Evolutionary conservation across 1,140 invertebrate species (phyloP).

Genomic region (Parapsyche elsis): DNA sequence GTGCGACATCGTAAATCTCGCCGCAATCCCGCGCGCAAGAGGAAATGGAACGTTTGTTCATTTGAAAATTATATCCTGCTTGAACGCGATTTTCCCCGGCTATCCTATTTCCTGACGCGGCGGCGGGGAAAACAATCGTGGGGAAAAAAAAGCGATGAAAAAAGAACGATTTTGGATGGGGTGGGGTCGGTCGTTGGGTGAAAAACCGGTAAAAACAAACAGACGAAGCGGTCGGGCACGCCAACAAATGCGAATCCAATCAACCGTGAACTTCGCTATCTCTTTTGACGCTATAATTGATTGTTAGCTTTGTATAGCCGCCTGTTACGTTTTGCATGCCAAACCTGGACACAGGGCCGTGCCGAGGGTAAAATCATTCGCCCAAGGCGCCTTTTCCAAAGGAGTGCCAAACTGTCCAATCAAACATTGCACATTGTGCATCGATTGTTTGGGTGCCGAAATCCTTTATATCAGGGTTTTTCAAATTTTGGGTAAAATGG

Average conservation of each 20-base stretch:
- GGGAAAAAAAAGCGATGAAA: not conserved
- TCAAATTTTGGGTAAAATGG: too few relatives aligned
- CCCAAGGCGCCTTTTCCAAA: too few relatives aligned
- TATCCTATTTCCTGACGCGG: constrained; percentile 39
- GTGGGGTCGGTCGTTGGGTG: not conserved
- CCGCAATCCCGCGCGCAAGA: not conserved
- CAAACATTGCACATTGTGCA: too few relatives aligned
- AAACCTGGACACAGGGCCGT: too few relatives aligned
- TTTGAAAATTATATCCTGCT: constrained; percentile 49
- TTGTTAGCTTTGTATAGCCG: constrained; percentile 13
- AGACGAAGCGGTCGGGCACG: not conserved
- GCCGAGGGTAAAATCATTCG: too few relatives aligned
- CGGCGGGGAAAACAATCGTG: constrained; percentile 4
- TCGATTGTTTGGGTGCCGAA: too few relatives aligned
- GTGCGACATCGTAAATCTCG: constrained; percentile 11
- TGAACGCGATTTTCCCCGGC: constrained; percentile 35
- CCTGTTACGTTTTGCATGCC: not conserved
- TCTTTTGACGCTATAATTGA: constrained; percentile 36
- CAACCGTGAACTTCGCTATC: constrained; percentile 21
- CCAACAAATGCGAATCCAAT: constrained; percentile 24
- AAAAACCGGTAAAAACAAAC: constrained; percentile 7
- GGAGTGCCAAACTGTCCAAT: too few relatives aligned
- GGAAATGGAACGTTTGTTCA: constrained; percentile 51
- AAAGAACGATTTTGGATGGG: not conserved
- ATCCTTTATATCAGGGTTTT: too few relatives aligned